A percentile compares a stretch with the other conserved stretches of the same genome.
Evolutionary conservation across 2,113 vertebrate genomes (phyloP).

Genomic region (Dicentrarchus labrax): DNA sequence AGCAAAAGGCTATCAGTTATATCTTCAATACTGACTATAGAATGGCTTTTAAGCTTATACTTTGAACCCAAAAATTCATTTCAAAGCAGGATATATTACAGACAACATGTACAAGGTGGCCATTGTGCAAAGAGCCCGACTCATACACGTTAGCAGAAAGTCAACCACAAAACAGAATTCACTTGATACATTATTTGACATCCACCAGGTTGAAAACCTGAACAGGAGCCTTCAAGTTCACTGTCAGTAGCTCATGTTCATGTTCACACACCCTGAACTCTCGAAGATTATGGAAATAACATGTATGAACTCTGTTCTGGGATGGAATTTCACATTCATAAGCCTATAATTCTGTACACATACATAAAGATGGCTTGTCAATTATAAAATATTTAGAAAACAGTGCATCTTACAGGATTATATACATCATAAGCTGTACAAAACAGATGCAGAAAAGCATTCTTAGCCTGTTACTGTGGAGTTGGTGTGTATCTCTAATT

Average conservation of each 20-base stretch:
- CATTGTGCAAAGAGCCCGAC: slow-evolving; percentile 71
- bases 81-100: slow-evolving; percentile 35
- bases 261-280: slow-evolving; percentile 2
- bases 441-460: slow-evolving; percentile 23
- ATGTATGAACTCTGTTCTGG: slow-evolving; percentile 30
- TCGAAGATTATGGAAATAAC: neutral
- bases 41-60: slow-evolving; percentile 23
- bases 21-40: slow-evolving; percentile 25
- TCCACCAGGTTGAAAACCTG: neutral
- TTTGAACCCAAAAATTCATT: slow-evolving; percentile 14
- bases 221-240: slow-evolving; percentile 21
- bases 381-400: slow-evolving; percentile 76
- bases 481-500: neutral
- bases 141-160: slow-evolving; percentile 20
- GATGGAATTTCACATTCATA: slow-evolving; percentile 61
- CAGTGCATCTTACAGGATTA: slow-evolving; percentile 72
- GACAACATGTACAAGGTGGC: slow-evolving; percentile 44
- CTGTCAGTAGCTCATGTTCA: slow-evolving; percentile 37
- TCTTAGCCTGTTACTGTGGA: neutral
- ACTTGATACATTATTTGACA: neutral
- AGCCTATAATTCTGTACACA: slow-evolving; percentile 64
- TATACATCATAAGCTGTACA: slow-evolving; percentile 72
- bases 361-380: slow-evolving; percentile 56
- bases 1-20: neutral
- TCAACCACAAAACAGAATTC: slow-evolving; percentile 42